Percentiles rank a stretch among this genome's conserved stretches.
Evolutionary conservation across 2,113 vertebrate genomes (phyloP).

Genomic region (Dromas ardeola): DNA sequence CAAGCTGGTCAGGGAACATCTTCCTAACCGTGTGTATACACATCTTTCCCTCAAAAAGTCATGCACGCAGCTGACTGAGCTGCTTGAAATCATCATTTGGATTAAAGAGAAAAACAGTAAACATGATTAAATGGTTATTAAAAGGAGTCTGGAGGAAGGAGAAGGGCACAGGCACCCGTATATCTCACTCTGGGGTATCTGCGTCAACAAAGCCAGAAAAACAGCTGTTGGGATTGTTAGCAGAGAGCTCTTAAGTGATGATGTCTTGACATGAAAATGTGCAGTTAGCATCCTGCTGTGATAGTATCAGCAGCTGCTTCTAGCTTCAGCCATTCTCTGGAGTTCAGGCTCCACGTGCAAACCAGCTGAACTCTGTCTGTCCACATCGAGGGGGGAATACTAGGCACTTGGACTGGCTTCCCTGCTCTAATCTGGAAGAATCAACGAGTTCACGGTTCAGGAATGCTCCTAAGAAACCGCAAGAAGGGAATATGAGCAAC

Average conservation of each 20-base stretch:
- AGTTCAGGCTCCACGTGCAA: background rate
- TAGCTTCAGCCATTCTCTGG: background rate
- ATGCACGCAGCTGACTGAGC: background rate
- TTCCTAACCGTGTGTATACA: background rate
- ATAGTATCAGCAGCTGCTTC: background rate
- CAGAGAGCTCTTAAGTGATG: background rate
- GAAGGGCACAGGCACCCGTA: background rate
- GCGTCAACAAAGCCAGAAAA: slow-evolving; percentile 11
- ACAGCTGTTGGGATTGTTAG: slow-evolving; percentile 36
- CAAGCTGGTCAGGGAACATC: background rate
- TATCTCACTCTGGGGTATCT: background rate
- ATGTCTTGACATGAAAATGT: background rate
- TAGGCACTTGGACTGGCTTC: background rate
- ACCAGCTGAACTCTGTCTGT: background rate
- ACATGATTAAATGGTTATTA: slow-evolving; percentile 43
- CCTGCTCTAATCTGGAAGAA: background rate
- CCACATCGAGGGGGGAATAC: background rate
- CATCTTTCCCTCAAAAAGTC: slow-evolving; percentile 10
- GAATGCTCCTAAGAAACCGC: slow-evolving; percentile 8
- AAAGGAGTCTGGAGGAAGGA: slow-evolving; percentile 9
- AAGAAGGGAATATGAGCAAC: background rate
- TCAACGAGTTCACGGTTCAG: background rate
- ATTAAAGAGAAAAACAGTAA: slow-evolving; percentile 14
- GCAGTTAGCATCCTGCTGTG: background rate
- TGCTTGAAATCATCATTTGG: slow-evolving; percentile 32